Percentiles rank a stretch among this genome's conserved stretches.
Evolutionary conservation across 2,888 invertebrate species (phyloP).

Genomic region (Torymus tubicola): DNA sequence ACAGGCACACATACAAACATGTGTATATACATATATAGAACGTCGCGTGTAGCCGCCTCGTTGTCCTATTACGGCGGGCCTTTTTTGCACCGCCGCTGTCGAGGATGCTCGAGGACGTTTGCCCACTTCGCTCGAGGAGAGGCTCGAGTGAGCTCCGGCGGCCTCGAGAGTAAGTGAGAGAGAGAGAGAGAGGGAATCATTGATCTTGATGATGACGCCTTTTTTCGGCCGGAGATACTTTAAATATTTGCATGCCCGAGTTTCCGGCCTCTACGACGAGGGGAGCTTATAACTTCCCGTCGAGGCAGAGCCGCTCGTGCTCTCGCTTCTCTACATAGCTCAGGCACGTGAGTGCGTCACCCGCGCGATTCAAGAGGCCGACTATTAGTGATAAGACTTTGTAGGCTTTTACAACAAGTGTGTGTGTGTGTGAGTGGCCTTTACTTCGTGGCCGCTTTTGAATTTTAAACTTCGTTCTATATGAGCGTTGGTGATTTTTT

Average conservation of each 20-base stretch:
- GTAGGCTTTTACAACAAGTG: neutral
- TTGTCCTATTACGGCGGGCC: neutral
- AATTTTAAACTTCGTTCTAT: too few relatives aligned
- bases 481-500: too few relatives aligned
- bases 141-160: neutral
- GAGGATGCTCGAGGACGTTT: conserved; percentile 40
- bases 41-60: too few relatives aligned
- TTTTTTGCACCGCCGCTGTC: conserved; percentile 8
- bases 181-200: conserved; percentile 20
- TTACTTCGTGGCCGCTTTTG: too few relatives aligned
- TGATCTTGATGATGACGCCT: conserved; percentile 41
- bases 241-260: conserved; percentile 40
- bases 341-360: too few relatives aligned
- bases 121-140: conserved; percentile 32
- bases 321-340: neutral
- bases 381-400: conserved; percentile 28
- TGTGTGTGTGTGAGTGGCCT: neutral
- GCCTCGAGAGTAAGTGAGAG: too few relatives aligned
- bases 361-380: conserved; percentile 11
- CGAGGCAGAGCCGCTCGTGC: neutral
- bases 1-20: too few relatives aligned
- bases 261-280: conserved; percentile 5
- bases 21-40: too few relatives aligned
- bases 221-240: conserved; percentile 30
- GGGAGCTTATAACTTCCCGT: neutral